Conservation (phyloP, 1,140 invertebrate species). For the Lasaia peninsularis region DNA sequence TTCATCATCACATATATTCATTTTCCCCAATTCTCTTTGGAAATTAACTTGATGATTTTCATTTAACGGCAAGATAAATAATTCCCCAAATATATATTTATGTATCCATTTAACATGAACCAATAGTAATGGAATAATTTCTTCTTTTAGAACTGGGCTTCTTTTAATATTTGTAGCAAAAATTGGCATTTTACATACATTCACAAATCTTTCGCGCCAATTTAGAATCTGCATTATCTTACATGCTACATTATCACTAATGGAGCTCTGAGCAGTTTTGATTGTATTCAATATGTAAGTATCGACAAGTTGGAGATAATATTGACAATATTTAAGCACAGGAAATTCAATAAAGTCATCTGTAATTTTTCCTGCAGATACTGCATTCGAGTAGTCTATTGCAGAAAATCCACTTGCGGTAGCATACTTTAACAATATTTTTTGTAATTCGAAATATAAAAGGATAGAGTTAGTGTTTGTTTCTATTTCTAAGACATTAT, state of each 20-base stretch:
- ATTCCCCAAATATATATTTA: slow-evolving; percentile 66
- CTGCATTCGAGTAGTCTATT: slow-evolving; percentile 59
- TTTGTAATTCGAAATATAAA: slow-evolving; percentile 46
- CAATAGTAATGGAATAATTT: slow-evolving; percentile 65
- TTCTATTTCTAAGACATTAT: slow-evolving; percentile 23
- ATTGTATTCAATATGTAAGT: slow-evolving; percentile 50
- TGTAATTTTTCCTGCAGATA: slow-evolving; percentile 47
- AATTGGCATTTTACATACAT: slow-evolving; percentile 42
- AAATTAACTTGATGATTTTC: slow-evolving; percentile 31
- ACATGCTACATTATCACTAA: slow-evolving; percentile 41
- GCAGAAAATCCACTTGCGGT: slow-evolving; percentile 40
- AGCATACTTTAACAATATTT: slow-evolving; percentile 23
- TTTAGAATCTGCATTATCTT: slow-evolving; percentile 55
- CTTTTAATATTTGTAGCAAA: slow-evolving; percentile 49
- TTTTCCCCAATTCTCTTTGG: slow-evolving; percentile 25
- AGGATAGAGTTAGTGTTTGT: slow-evolving; percentile 42
- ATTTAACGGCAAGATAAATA: slow-evolving; percentile 39
- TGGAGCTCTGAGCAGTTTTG: slow-evolving; percentile 26
- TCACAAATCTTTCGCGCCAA: slow-evolving; percentile 72
- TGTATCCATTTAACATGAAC: slow-evolving; percentile 78
- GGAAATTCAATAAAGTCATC: slow-evolving; percentile 74
- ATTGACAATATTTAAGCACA: slow-evolving; percentile 67
- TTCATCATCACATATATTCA: slow-evolving; percentile 34
- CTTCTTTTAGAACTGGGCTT: slow-evolving; percentile 52
- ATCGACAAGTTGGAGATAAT: slow-evolving; percentile 58